Evolutionary conservation across 2,797 vertebrate genomes (phyloP).

Genomic region (Xenopus petersii): DNA sequence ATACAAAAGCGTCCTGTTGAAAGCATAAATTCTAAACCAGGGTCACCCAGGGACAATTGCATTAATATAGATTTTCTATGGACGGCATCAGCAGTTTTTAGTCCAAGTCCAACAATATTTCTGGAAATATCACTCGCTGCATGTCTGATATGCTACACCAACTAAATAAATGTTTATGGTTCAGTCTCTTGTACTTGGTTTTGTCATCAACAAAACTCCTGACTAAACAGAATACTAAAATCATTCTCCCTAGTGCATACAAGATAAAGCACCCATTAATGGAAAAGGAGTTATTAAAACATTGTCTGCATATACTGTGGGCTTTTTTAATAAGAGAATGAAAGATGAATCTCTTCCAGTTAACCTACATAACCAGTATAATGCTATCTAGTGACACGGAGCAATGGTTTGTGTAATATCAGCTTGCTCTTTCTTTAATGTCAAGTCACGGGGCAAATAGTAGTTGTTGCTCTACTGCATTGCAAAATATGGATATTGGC

Average conservation of each 20-base stretch:
- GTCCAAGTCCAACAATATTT: slow-evolving; percentile 4
- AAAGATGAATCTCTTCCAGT: too few species aligned
- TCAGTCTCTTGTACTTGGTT: slow-evolving; percentile 5
- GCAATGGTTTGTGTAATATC: too few species aligned
- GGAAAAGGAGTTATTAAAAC: slow-evolving; percentile 1
- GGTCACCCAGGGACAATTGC: neutral
- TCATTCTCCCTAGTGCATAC: neutral
- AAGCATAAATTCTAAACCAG: neutral
- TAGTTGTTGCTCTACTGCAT: too few species aligned
- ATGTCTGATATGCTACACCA: slow-evolving; percentile 11
- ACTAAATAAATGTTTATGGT: slow-evolving; percentile 21
- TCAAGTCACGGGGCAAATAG: too few species aligned
- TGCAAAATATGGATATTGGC: too few species aligned
- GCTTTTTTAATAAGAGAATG: too few species aligned
- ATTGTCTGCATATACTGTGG: too few species aligned
- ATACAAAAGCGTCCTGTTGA: neutral
- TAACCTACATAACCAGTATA: too few species aligned
- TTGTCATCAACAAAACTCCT: slow-evolving; percentile 9
- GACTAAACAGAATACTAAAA: slow-evolving; percentile 11
- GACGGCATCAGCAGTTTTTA: slow-evolving; percentile 10
- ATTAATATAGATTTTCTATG: neutral
- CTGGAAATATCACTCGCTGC: neutral
- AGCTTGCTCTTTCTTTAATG: too few species aligned
- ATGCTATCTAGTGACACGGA: too few species aligned
- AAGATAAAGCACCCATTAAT: neutral